Evolutionary conservation across 2,113 vertebrate species (phyloP).

Genomic region (Vulpes ferrilata): DNA sequence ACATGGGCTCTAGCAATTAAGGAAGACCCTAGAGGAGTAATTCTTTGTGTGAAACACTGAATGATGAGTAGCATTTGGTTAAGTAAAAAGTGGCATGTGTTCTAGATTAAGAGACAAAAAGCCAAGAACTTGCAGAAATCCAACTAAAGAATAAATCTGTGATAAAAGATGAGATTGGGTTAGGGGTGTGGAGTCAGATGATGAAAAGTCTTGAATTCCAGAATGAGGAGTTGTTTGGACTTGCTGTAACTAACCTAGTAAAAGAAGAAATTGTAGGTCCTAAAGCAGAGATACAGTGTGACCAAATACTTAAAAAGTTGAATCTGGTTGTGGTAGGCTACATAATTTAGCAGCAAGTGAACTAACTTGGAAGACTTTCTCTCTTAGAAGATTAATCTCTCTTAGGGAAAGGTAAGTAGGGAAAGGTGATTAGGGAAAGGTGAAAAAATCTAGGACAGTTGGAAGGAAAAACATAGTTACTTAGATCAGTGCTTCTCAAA

Average conservation of each 20-base stretch:
- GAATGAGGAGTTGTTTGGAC: not conserved
- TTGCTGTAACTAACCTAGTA: not conserved
- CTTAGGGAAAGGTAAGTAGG: not conserved
- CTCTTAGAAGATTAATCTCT: not conserved
- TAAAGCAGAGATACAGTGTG: not conserved
- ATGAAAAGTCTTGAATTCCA: not conserved
- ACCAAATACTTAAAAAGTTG: not conserved
- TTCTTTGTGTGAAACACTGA: not conserved
- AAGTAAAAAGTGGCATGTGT: not conserved
- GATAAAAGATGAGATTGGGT: not conserved
- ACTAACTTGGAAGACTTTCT: not conserved
- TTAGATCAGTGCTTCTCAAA: constrained; percentile 11
- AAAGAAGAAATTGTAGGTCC: not conserved
- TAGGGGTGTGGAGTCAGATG: not conserved
- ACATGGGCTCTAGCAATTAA: not conserved
- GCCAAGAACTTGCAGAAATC: not conserved
- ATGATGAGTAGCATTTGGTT: not conserved
- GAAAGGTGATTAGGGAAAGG: not conserved
- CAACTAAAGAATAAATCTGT: not conserved
- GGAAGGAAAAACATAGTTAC: not conserved
- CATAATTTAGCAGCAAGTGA: not conserved
- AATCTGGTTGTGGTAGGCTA: not conserved
- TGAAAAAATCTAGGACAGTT: not conserved
- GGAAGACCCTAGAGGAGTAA: not conserved
- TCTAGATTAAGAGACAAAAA: not conserved